Base-by-base conservation (phyloP, 2,888 invertebrate genomes). In the Brenthis hecate region DNA sequence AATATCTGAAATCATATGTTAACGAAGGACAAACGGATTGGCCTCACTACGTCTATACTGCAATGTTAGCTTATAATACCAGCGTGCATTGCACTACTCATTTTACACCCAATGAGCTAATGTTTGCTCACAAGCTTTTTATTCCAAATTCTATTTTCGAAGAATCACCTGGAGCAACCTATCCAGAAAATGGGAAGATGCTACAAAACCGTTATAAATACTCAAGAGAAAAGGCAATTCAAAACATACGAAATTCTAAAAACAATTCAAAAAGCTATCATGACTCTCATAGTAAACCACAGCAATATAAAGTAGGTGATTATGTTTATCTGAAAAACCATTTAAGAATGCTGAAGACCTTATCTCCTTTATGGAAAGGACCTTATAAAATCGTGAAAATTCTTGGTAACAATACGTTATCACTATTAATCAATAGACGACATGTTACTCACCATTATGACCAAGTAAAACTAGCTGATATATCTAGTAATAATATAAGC, bases 341-440 rank as follows among this genome's bases (percentile, higher is more conserved):
- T 48, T 56, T 74, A 0, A 70, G 76, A 6, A 53, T 75, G 2
- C 48, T 75, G 0, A 76, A 76, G 60, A 73, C 75, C 1, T 57
- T 79, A 2, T 75, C 75, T 1, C 76, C 76, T 1, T 19, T 75
- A 3, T 77, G 77, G 77, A 78, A 77, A 72, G 78, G 77, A 0
- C 76, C 77, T 4, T 78, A 74, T 54, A 77, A 76, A 62, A 65
- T 78, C 0, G 64, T 78, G 0, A 76, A 77, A 66, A 54, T 79
- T 6, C 67, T 76, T 58, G 72, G 74, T 13, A 77, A 75, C 1
- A 70, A 78, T 36, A 74, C 74, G 0, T n/a, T 76, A 1, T 58
- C 76, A 0, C 23, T 78, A 11, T 56, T 77, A 8, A 77, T 77
- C 13, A 77, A 74, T 54, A 61, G 74, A 23, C 70, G 74, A 5